phyloP scores from a whole-genome alignment of 2,888 invertebrate species.

The Watsonalla cultraria region DNA sequence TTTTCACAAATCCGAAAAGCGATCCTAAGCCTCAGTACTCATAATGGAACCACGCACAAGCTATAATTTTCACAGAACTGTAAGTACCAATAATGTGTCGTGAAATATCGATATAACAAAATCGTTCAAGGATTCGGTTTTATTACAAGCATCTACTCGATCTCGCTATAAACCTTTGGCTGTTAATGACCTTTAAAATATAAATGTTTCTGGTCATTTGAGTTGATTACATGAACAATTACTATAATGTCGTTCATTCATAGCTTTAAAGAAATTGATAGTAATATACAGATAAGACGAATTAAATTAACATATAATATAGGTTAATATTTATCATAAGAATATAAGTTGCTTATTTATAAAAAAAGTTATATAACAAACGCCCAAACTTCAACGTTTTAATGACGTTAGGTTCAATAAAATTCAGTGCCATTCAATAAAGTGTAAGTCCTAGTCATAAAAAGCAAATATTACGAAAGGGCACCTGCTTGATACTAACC shows the following conservation, averaged over 20 bases:
- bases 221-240: not conserved
- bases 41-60: not conserved
- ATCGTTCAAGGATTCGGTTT: slow-evolving; percentile 2
- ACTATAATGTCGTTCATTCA: not conserved
- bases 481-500: slow-evolving; percentile 36
- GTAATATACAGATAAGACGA: too few species aligned
- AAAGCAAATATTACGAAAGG: slow-evolving; percentile 8
- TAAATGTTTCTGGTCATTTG: not conserved
- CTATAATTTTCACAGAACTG: not conserved
- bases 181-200: not conserved
- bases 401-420: not conserved
- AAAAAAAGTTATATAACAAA: too few species aligned
- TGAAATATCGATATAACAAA: not conserved
- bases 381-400: not conserved
- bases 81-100: not conserved
- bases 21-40: not conserved
- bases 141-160: not conserved
- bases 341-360: too few species aligned
- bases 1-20: not conserved
- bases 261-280: too few species aligned
- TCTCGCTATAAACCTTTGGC: not conserved
- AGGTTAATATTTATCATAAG: too few species aligned
- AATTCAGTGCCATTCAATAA: not conserved
- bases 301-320: too few species aligned
- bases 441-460: slow-evolving; percentile 1